Evolutionary conservation across 2,888 invertebrate genomes (phyloP).

Genomic region (Trachelus iudaicus): DNA sequence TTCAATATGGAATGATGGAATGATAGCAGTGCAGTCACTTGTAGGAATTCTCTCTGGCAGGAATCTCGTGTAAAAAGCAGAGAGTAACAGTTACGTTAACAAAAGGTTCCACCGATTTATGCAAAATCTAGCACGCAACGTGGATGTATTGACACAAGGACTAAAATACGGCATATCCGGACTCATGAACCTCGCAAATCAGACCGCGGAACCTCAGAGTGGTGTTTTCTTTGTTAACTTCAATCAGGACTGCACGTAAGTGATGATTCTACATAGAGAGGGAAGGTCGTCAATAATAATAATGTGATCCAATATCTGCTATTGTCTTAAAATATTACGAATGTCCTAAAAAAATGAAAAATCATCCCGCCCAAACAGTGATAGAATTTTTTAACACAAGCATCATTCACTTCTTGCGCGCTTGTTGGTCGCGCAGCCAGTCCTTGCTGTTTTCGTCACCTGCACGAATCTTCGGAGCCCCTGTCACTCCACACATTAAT

Average conservation of each 20-base stretch:
- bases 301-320: neutral
- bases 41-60: slow-evolving; percentile 29
- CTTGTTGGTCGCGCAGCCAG: slow-evolving; percentile 31
- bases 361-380: slow-evolving; percentile 25
- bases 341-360: neutral
- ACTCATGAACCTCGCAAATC: slow-evolving; percentile 88
- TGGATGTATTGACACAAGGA: slow-evolving; percentile 67
- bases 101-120: slow-evolving; percentile 52
- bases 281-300: neutral
- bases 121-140: slow-evolving; percentile 66
- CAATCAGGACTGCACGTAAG: slow-evolving; percentile 98
- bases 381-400: slow-evolving; percentile 14
- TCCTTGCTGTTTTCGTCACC: slow-evolving; percentile 28
- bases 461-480: slow-evolving; percentile 18
- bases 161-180: slow-evolving; percentile 70
- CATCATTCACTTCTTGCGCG: slow-evolving; percentile 31
- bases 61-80: neutral
- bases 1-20: slow-evolving; percentile 45
- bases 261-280: slow-evolving; percentile 43
- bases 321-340: slow-evolving; percentile 7
- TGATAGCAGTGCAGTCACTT: slow-evolving; percentile 37
- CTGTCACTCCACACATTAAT: slow-evolving; percentile 30
- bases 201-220: slow-evolving; percentile 81
- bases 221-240: slow-evolving; percentile 95
- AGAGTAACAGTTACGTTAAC: neutral